Evolutionary conservation across 2,797 vertebrate genomes (phyloP).

Genomic region (Lithobates sylvaticus): DNA sequence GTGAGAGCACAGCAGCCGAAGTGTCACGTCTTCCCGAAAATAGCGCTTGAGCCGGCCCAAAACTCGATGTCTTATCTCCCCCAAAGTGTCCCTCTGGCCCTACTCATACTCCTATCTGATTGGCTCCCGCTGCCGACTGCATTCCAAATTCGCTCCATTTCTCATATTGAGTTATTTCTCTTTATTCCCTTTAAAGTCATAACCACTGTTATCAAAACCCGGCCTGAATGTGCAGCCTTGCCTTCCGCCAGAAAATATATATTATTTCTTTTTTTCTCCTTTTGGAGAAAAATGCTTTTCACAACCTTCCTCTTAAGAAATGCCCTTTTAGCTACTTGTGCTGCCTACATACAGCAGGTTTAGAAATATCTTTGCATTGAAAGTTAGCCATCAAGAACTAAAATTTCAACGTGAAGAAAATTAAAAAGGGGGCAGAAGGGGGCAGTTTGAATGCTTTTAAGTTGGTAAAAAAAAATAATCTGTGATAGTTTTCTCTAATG

Average conservation of each 20-base stretch:
- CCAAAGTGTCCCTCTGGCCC: conserved; percentile 26
- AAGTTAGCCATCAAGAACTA: neutral
- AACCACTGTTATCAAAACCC: conserved; percentile 27
- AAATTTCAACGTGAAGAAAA: neutral
- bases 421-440: neutral
- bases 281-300: neutral
- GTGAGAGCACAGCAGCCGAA: neutral
- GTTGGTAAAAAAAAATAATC: neutral
- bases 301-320: neutral
- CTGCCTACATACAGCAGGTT: neutral
- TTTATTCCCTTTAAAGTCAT: conserved; percentile 44
- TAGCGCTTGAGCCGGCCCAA: conserved; percentile 14
- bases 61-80: conserved; percentile 26
- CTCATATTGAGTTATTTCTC: conserved; percentile 25
- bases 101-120: conserved; percentile 1
- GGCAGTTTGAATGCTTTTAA: neutral
- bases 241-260: neutral
- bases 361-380: neutral
- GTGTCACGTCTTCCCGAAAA: conserved; percentile 13
- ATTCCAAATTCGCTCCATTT: conserved; percentile 12
- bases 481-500: neutral
- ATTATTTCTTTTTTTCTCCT: neutral
- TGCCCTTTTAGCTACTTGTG: neutral
- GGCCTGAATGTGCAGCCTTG: neutral
- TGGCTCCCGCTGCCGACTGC: neutral